Percentiles rank a stretch among this genome's conserved stretches.
These are phyloP conservation scores for Dicaeum eximium DNA, from an alignment of 2,113 vertebrate species.

Conservation along the genomic window DNA sequence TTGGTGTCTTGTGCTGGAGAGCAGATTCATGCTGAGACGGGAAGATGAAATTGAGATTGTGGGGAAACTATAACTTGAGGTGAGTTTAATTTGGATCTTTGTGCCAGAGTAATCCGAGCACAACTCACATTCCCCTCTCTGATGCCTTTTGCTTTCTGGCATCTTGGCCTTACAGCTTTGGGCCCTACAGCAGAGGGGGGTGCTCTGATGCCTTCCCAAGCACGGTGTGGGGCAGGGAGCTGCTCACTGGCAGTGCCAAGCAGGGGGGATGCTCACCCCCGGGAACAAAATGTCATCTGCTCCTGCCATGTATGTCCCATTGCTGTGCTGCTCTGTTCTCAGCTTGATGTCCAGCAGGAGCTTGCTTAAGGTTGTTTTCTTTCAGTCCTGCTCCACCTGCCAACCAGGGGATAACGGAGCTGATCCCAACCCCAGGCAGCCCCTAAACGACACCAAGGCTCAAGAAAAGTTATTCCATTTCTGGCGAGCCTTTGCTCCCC, in stretches of 20 bases:
- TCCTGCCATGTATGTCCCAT: fast-evolving
- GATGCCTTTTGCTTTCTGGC: not conserved
- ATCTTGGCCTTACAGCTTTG: not conserved
- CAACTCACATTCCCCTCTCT: not conserved
- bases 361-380: not conserved
- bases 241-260: not conserved
- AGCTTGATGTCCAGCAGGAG: not conserved
- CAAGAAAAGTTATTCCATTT: not conserved
- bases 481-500: not conserved
- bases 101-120: not conserved
- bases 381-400: not conserved
- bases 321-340: not conserved
- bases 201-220: not conserved
- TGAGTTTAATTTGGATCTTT: not conserved
- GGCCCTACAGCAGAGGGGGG: not conserved
- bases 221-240: not conserved
- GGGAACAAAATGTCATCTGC: fast-evolving
- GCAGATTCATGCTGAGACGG: not conserved
- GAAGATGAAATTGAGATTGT: not conserved
- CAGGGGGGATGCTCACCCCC: not conserved
- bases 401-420: not conserved
- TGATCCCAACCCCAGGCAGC: not conserved
- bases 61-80: not conserved
- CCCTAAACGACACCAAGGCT: not conserved
- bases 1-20: not conserved